A percentile compares a stretch with the other conserved stretches of the same genome.
phyloP scores from a whole-genome alignment of 53 echinoderm and acorn worm genomes.

The Henricia sp. region DNA sequence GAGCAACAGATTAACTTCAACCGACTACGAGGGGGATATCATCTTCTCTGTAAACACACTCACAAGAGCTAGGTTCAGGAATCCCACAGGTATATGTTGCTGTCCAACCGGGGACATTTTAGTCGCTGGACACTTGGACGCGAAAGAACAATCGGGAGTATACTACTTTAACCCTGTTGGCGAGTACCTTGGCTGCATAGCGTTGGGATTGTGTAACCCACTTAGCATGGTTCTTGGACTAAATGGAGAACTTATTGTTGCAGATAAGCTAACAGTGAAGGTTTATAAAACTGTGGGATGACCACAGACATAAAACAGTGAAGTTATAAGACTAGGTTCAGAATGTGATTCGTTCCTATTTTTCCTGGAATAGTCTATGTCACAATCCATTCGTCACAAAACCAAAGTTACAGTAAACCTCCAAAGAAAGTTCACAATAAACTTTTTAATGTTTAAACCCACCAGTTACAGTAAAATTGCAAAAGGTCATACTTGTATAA shows the following conservation, averaged over 20 bases:
- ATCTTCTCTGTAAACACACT: neutral
- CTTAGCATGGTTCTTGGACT: neutral
- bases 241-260: neutral
- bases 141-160: neutral
- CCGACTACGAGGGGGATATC: neutral
- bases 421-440: too few relatives aligned
- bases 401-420: too few relatives aligned
- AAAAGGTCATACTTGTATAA: too few relatives aligned
- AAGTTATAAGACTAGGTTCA: too few relatives aligned
- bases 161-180: slow-evolving; percentile 16
- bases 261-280: slow-evolving; percentile 19
- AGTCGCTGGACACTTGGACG: neutral
- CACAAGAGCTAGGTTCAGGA: neutral
- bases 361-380: too few relatives aligned
- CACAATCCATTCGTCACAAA: too few relatives aligned
- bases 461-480: too few relatives aligned
- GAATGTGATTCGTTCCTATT: too few relatives aligned
- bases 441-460: too few relatives aligned
- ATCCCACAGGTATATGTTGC: slow-evolving; percentile 10
- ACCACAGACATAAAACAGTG: too few relatives aligned
- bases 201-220: neutral
- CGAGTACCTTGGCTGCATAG: slow-evolving; percentile 16
- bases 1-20: neutral
- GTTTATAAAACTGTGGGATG: neutral
- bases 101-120: neutral